These are phyloP conservation scores for Himalopsyche kuldschensis DNA, from an alignment of 2,888 invertebrate species.

Conservation along the genomic window DNA sequence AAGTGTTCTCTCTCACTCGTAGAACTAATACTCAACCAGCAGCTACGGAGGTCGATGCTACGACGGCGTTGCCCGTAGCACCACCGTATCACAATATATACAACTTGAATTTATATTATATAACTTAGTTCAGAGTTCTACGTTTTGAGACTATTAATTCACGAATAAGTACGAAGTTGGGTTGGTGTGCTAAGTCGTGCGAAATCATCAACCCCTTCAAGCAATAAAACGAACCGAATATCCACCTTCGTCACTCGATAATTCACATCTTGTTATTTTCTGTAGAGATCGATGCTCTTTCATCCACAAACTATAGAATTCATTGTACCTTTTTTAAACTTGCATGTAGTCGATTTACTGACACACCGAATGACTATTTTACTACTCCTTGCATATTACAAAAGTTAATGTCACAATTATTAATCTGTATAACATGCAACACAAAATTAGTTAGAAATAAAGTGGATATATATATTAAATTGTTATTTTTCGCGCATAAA, in stretches of 20 bases:
- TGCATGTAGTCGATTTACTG: neutral
- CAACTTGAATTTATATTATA: neutral
- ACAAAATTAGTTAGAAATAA: no score
- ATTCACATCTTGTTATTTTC: neutral
- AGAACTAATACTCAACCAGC: neutral
- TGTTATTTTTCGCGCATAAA: no score
- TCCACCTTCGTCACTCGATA: neutral
- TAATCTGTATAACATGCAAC: no score
- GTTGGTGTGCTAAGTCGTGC: neutral
- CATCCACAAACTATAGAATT: neutral
- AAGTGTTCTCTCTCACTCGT: slow-evolving; percentile 39
- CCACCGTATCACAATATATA: neutral
- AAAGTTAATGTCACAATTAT: no score
- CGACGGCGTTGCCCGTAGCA: neutral
- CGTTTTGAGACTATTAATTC: neutral
- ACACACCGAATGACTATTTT: no score
- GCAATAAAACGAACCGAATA: neutral
- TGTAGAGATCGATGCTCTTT: neutral
- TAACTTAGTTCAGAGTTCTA: neutral
- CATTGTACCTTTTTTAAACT: neutral
- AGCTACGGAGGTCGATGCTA: neutral
- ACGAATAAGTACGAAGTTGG: neutral
- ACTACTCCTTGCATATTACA: no score
- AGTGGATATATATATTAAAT: no score
- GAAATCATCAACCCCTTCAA: neutral